A percentile compares a stretch with the other conserved stretches of the same genome.
phyloP scores from a whole-genome alignment of 2,888 invertebrate genomes.

The Helicoverpa assulta region DNA sequence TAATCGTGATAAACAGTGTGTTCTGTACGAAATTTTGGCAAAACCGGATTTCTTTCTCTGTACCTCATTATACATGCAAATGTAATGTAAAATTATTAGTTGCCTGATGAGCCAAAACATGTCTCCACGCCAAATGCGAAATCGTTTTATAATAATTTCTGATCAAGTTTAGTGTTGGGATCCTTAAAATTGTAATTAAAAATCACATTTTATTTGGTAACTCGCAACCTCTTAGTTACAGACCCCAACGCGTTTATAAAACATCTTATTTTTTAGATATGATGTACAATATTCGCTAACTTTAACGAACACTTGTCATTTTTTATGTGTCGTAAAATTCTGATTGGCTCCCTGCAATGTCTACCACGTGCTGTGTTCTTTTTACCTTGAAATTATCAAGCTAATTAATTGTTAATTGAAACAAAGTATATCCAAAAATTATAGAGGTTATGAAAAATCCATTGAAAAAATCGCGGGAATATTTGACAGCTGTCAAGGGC shows the following conservation, averaged over 20 bases:
- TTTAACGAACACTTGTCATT: constrained; percentile 61
- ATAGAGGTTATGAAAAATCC: background rate
- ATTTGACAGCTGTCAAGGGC: constrained; percentile 57
- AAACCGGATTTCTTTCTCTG: constrained; percentile 66
- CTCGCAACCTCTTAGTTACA: constrained; percentile 26
- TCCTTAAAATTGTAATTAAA: constrained; percentile 53
- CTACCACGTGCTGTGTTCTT: constrained; percentile 53
- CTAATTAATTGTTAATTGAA: constrained; percentile 33
- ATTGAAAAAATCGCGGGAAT: constrained; percentile 18
- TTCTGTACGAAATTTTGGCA: constrained; percentile 49
- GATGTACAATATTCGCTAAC: constrained; percentile 34
- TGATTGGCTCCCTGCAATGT: constrained; percentile 53
- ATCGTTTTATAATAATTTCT: constrained; percentile 47
- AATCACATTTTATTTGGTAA: constrained; percentile 46
- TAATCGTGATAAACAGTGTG: constrained; percentile 42
- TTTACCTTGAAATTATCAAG: background rate
- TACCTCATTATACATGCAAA: constrained; percentile 67
- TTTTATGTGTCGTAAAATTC: constrained; percentile 42
- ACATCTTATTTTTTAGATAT: constrained; percentile 51
- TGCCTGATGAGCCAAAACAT: constrained; percentile 53
- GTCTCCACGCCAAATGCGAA: constrained; percentile 33
- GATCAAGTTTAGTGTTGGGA: constrained; percentile 50
- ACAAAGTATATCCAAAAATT: background rate
- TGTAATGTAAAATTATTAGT: constrained; percentile 67
- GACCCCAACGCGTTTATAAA: constrained; percentile 61